Conservation (phyloP, 1,140 invertebrate genomes). For the Catajapyx aquilonaris region DNA sequence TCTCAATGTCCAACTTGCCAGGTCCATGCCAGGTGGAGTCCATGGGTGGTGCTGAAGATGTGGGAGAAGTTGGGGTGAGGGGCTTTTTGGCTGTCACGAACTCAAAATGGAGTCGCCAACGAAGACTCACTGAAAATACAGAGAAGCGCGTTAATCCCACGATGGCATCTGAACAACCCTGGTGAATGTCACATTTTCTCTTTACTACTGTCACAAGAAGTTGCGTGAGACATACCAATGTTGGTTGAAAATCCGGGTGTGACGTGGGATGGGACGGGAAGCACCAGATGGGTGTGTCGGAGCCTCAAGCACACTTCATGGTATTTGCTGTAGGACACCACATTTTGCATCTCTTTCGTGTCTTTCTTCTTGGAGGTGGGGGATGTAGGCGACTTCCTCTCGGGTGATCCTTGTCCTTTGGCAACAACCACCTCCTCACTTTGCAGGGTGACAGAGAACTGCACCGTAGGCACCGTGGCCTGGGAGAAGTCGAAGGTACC, state of each 20-base stretch:
- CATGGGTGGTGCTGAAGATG: constrained; percentile 18
- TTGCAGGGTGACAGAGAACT: constrained; percentile 60
- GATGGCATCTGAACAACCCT: too few relatives aligned
- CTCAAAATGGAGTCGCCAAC: constrained; percentile 90
- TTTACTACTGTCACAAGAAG: too few relatives aligned
- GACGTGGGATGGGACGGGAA: constrained; percentile 82
- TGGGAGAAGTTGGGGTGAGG: constrained; percentile 8
- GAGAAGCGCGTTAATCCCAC: too few relatives aligned
- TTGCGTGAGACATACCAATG: too few relatives aligned
- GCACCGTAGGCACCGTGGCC: constrained; percentile 77
- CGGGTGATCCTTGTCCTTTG: constrained; percentile 32
- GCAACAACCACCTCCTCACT: constrained; percentile 65
- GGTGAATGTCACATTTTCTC: too few relatives aligned
- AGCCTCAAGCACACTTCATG: constrained; percentile 82
- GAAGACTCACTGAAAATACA: constrained; percentile 45
- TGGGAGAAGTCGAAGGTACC: constrained; percentile 86
- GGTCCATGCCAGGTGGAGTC: constrained; percentile 60
- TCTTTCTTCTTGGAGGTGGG: too few relatives aligned
- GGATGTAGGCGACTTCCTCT: constrained; percentile 26
- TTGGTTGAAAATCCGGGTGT: constrained; percentile 82
- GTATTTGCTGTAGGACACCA: constrained; percentile 56
- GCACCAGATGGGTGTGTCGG: constrained; percentile 65
- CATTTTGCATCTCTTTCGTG: too few relatives aligned
- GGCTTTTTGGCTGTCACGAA: constrained; percentile 60
- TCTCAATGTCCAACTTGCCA: constrained; percentile 68